phyloP scores from a whole-genome alignment of 2,113 vertebrate genomes.

The Hemicordylus capensis region DNA sequence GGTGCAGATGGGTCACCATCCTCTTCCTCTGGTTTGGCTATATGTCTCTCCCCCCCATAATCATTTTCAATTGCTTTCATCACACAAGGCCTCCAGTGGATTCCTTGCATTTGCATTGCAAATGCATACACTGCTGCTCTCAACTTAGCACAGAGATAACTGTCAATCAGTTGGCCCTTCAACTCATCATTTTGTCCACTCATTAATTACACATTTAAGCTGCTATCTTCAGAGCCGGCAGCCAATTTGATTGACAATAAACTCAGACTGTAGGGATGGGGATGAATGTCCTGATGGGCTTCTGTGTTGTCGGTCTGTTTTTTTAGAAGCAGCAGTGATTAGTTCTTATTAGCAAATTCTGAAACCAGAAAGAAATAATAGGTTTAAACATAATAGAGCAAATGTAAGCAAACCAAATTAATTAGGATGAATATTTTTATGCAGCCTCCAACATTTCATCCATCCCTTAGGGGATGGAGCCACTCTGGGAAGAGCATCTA shows the following conservation, averaged over 20 bases:
- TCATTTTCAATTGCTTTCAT: conserved; percentile 5
- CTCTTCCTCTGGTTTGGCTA: background rate
- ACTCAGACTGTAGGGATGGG: background rate
- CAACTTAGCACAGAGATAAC: background rate
- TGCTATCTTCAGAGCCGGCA: background rate
- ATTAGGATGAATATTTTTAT: background rate
- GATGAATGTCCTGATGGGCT: background rate
- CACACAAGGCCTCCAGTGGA: background rate
- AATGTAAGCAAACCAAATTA: too few relatives aligned
- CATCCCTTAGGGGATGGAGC: too few relatives aligned
- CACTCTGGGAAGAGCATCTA: too few relatives aligned
- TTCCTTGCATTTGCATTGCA: background rate
- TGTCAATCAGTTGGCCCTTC: background rate
- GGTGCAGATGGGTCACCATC: background rate
- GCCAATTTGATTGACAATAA: conserved; percentile 4
- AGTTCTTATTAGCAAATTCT: too few relatives aligned
- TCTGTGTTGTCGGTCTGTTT: background rate
- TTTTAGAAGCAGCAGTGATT: background rate
- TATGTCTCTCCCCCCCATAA: too few relatives aligned
- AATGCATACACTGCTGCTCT: background rate
- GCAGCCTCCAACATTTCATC: too few relatives aligned
- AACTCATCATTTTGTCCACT: rapidly evolving
- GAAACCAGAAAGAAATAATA: background rate
- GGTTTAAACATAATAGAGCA: background rate
- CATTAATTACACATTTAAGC: background rate